These are phyloP conservation scores for Drosophila nasuta DNA, from an alignment of 1,140 invertebrate species.

Conservation along the genomic window DNA sequence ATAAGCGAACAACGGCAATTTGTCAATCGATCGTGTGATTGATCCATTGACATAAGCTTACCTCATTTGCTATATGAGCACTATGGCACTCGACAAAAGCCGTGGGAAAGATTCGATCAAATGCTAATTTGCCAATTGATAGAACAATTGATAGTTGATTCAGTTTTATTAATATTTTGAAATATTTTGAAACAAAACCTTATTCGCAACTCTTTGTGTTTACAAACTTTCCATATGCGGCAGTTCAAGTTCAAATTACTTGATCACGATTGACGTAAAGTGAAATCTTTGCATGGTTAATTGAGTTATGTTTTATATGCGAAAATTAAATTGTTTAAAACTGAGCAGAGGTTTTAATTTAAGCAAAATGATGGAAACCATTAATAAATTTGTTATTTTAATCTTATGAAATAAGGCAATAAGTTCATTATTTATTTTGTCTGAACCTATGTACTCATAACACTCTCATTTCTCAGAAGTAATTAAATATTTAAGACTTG, in stretches of 20 bases:
- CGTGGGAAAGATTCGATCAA: slow-evolving; percentile 20
- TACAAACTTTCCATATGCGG: slow-evolving; percentile 22
- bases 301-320: slow-evolving; percentile 18
- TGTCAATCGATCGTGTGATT: slow-evolving; percentile 15
- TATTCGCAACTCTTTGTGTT: neutral
- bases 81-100: neutral
- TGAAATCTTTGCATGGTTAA: slow-evolving; percentile 37
- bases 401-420: too few species aligned
- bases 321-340: neutral
- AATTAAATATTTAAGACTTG: neutral
- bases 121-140: slow-evolving; percentile 8
- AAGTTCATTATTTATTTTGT: too few species aligned
- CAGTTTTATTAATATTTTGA: neutral
- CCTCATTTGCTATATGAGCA: slow-evolving; percentile 5
- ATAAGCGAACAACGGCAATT: neutral
- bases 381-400: neutral
- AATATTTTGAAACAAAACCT: neutral
- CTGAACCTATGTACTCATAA: neutral
- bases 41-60: slow-evolving; percentile 22
- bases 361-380: neutral
- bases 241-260: slow-evolving; percentile 44
- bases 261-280: slow-evolving; percentile 39
- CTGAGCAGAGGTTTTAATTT: neutral
- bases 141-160: slow-evolving; percentile 1
- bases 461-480: neutral